Evolutionary conservation across 2,797 vertebrate species (phyloP).

Genomic region (Tangara arthus): DNA sequence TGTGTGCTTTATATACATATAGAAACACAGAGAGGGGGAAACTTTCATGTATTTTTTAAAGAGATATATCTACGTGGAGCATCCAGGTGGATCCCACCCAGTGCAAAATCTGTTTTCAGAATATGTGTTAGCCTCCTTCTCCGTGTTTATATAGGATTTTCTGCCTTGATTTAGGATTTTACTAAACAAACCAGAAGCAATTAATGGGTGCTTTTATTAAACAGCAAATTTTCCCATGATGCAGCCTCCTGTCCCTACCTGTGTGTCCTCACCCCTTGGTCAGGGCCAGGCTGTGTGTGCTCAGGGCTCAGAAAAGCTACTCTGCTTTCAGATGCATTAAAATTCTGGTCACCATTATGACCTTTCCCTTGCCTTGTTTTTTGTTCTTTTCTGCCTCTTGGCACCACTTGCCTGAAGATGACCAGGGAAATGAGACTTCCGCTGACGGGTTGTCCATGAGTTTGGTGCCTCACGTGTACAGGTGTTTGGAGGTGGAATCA

Average conservation of each 20-base stretch:
- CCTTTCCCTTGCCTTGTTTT: background rate
- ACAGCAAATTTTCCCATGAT: background rate
- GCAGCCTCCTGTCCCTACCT: background rate
- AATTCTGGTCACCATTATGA: background rate
- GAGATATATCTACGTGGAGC: background rate
- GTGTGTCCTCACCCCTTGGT: background rate
- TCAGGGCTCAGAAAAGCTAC: background rate
- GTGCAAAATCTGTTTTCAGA: background rate
- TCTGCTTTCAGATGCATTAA: background rate
- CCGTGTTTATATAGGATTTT: background rate
- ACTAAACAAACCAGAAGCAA: background rate
- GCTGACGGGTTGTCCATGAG: fast-evolving
- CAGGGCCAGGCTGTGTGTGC: background rate
- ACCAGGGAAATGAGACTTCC: background rate
- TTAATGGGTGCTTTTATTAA: background rate
- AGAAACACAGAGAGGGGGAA: background rate
- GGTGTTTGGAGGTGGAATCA: background rate
- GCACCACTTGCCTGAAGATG: background rate
- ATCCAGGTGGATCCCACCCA: background rate
- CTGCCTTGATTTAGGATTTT: background rate
- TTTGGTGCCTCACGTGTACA: fast-evolving
- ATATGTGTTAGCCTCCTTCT: background rate
- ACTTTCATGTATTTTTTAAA: background rate
- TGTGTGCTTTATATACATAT: background rate
- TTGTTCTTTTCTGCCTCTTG: background rate